phyloP scores from a whole-genome alignment of 1,140 invertebrate species.

The Patella vulgata region DNA sequence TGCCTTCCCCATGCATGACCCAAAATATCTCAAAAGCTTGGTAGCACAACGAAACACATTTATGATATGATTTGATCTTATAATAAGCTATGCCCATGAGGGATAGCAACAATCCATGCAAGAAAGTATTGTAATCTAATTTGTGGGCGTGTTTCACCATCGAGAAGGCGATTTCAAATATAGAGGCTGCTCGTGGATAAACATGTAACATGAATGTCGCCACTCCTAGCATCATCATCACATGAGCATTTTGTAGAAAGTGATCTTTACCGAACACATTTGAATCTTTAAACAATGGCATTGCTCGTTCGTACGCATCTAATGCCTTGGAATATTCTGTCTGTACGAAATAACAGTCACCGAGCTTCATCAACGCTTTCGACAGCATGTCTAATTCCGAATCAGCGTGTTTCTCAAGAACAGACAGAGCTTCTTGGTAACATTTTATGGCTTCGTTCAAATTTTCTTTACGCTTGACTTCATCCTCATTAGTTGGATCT shows the following conservation, averaged over 20 bases:
- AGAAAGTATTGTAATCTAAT: conserved; percentile 47
- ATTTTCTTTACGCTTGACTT: conserved; percentile 29
- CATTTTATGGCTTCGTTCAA: conserved; percentile 56
- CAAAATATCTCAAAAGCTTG: conserved; percentile 60
- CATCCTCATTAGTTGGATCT: conserved; percentile 29
- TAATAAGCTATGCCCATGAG: conserved; percentile 60
- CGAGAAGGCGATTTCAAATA: conserved; percentile 56
- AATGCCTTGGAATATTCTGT: conserved; percentile 57
- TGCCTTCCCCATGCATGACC: conserved; percentile 50
- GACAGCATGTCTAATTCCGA: conserved; percentile 53
- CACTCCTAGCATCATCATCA: conserved; percentile 62
- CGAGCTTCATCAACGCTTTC: conserved; percentile 54
- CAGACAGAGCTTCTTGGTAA: conserved; percentile 53
- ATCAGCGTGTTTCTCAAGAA: conserved; percentile 49
- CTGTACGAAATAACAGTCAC: conserved; percentile 61
- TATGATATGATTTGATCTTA: conserved; percentile 61
- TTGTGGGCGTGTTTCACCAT: conserved; percentile 53
- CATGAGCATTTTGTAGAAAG: conserved; percentile 57
- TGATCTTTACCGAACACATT: conserved; percentile 51
- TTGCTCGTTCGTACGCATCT: conserved; percentile 56
- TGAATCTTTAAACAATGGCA: conserved; percentile 45
- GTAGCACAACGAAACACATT: conserved; percentile 59
- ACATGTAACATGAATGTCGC: conserved; percentile 62
- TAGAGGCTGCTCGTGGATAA: conserved; percentile 56
- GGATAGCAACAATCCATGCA: conserved; percentile 56